phyloP scores from a whole-genome alignment of 2,113 vertebrate genomes.

The Paedocypris sp. region DNA sequence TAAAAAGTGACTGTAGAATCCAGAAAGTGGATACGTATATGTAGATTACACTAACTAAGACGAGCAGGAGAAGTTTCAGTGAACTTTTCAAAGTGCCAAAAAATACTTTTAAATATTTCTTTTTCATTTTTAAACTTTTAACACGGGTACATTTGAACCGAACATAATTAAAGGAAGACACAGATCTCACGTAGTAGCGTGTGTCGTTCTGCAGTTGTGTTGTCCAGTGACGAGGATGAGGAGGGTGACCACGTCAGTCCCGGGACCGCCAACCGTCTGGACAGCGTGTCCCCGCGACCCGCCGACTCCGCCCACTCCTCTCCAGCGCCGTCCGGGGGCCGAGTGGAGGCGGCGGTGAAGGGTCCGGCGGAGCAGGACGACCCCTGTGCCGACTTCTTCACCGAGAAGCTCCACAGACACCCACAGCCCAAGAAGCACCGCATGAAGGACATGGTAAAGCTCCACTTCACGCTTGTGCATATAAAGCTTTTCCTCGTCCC shows the following conservation, averaged over 20 bases:
- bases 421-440: conserved; percentile 71
- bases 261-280: conserved; percentile 69
- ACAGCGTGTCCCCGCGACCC: conserved; percentile 77
- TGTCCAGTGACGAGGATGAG: conserved; percentile 78
- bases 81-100: no score
- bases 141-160: no score
- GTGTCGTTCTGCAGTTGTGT: conserved; percentile 64
- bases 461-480: no score
- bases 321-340: conserved; percentile 75
- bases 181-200: no score
- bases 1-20: no score
- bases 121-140: no score
- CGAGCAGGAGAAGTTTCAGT: no score
- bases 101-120: no score
- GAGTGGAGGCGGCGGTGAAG: conserved; percentile 83
- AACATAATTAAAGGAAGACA: no score
- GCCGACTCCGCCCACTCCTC: conserved; percentile 87
- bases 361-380: conserved; percentile 68
- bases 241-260: conserved; percentile 73
- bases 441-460: conserved; percentile 89
- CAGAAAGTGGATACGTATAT: no score
- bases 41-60: no score
- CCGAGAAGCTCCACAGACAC: conserved; percentile 63
- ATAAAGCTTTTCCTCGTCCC: no score
- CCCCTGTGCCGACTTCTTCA: conserved; percentile 53